These are phyloP conservation scores for Eulithis testata DNA, from an alignment of 2,888 invertebrate species.

Conservation along the genomic window DNA sequence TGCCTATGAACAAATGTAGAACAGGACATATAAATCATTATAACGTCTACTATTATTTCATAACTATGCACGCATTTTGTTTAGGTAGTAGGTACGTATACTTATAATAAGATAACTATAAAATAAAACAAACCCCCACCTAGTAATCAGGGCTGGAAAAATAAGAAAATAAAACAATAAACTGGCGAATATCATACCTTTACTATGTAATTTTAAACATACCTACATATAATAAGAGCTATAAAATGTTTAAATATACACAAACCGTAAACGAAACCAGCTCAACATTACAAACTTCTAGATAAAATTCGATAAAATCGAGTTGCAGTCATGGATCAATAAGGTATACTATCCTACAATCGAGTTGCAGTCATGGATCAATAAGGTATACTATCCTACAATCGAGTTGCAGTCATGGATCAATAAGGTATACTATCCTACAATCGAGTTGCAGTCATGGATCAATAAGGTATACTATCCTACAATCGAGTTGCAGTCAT, in stretches of 20 bases:
- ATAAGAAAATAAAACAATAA: conserved; percentile 34
- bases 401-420: conserved; percentile 53
- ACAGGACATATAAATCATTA: no score
- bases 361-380: conserved; percentile 53
- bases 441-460: conserved; percentile 53
- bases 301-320: conserved; percentile 38
- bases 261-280: conserved; percentile 43
- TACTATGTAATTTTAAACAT: conserved; percentile 64
- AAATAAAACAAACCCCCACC: no score
- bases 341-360: conserved; percentile 2
- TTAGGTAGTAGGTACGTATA: no score
- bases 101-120: no score
- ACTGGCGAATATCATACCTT: conserved; percentile 55
- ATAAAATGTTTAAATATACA: conserved; percentile 56
- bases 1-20: conserved; percentile 1
- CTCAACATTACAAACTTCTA: conserved; percentile 30
- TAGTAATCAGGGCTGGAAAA: no score
- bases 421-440: conserved; percentile 27
- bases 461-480: conserved; percentile 33
- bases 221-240: conserved; percentile 49
- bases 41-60: no score
- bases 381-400: conserved; percentile 20
- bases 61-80: no score
- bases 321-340: conserved; percentile 53
- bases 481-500: conserved; percentile 51